Base-by-base conservation (phyloP, 2,797 vertebrate species). In the Sandelia bainsii region DNA sequence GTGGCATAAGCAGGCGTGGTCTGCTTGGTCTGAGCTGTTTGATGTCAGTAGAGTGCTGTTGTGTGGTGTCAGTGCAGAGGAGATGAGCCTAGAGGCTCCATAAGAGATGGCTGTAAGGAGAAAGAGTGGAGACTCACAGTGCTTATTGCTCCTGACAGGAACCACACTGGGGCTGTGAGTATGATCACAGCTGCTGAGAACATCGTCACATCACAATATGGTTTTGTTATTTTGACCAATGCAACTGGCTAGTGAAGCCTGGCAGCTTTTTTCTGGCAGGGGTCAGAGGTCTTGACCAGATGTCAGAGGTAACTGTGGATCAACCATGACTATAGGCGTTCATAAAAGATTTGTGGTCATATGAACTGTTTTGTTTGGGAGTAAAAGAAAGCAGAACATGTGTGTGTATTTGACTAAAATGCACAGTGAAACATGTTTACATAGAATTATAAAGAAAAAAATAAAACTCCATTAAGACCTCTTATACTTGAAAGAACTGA, bases 111-210 rank as follows among this genome's bases (percentile, higher is more conserved):
- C 85, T 78, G 37, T 67, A 58, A 83, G 81, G 72, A 76, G 71
- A 60, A 68, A 50, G 46, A 54, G 50, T 58, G 79, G 80, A 80
- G 69, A 71, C 56, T 51, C 17, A 57, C 32, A 64, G 57, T 13
- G 54, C 81, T 90, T 90, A 94, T 94, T 79, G 80, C 62, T 87
- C 76, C 65, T 93, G 93, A 95, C 93, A 94, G 90, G 19, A 86
- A 79, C 85, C 87, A 92, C 91, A 87, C 91, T 90, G 84, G 44
- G 90, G 89, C 87, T 80, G 93, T 89, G 90, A 89, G 71, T 44
- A 79, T 50, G 65, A 78, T 87, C 90, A 79, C 85, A 84, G 79
- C 84, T 74, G 74, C 75, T 79, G 82, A 90, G 80, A 89, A 91
- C 54, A 77, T 82, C 73, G 72, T 46, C 79, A 85, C 76, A 80